These are phyloP conservation scores for Atherix ibis DNA, from an alignment of 2,888 invertebrate species.

Conservation along the genomic window DNA sequence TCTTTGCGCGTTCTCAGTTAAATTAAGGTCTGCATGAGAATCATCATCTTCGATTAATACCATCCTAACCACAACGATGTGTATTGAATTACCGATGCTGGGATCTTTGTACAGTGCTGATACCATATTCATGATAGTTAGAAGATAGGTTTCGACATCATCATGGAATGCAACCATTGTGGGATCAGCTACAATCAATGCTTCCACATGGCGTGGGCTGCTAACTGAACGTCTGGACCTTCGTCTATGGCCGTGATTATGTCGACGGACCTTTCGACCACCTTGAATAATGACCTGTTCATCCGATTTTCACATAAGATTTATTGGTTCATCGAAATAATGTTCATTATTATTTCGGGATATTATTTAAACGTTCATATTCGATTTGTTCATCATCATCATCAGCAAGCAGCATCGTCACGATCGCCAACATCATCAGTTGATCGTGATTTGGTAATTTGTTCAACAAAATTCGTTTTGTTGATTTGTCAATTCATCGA, in stretches of 20 bases:
- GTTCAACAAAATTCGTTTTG: too few species aligned
- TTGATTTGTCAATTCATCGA: too few species aligned
- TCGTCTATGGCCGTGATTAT: conserved; percentile 10
- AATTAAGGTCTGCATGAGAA: conserved; percentile 45
- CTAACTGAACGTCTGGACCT: conserved; percentile 49
- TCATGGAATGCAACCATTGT: conserved; percentile 79
- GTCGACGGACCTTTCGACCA: conserved; percentile 25
- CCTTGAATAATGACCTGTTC: conserved; percentile 30
- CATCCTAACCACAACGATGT: conserved; percentile 76
- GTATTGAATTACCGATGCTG: conserved; percentile 78
- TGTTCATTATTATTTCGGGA: too few species aligned
- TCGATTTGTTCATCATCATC: too few species aligned
- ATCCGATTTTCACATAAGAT: too few species aligned
- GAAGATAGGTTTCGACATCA: conserved; percentile 68
- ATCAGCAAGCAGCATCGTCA: too few species aligned
- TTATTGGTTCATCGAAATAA: too few species aligned
- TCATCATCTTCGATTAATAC: conserved; percentile 53
- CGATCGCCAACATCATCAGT: too few species aligned
- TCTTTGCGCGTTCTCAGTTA: conserved; percentile 66
- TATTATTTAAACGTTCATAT: too few species aligned
- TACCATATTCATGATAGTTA: conserved; percentile 89
- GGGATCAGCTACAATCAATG: conserved; percentile 72
- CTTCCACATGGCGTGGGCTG: conserved; percentile 65
- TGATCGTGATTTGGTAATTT: too few species aligned
- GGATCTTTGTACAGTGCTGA: conserved; percentile 73